Conservation (phyloP, 2,888 invertebrate species). For the Hemicrepidius hirtus region DNA sequence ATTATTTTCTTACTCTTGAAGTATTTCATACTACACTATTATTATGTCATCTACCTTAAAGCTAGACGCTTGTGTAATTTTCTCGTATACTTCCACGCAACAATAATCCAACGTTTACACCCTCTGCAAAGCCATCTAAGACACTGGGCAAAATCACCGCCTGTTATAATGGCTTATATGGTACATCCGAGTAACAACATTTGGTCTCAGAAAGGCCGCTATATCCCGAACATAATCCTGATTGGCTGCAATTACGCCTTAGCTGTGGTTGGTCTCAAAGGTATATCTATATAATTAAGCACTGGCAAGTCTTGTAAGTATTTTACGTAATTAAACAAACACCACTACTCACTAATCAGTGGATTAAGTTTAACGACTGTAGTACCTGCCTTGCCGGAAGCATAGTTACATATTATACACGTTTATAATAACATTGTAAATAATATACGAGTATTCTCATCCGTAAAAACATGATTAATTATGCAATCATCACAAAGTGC, state of each 20-base stretch:
- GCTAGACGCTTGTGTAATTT: neutral
- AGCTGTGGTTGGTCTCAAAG: conserved; percentile 52
- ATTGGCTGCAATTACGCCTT: conserved; percentile 57
- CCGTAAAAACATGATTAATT: neutral
- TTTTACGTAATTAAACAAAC: conserved; percentile 57
- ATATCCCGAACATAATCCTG: conserved; percentile 54
- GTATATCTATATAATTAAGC: conserved; percentile 58
- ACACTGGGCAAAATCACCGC: conserved; percentile 34
- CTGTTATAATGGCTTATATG: conserved; percentile 40
- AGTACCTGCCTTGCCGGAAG: neutral
- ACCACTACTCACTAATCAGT: conserved; percentile 39
- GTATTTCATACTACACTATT: too few species aligned
- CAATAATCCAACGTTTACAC: conserved; percentile 13
- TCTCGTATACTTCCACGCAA: conserved; percentile 5
- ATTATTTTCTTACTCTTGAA: too few species aligned
- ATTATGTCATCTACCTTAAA: neutral
- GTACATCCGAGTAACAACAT: conserved; percentile 40
- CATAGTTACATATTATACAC: neutral
- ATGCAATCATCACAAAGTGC: neutral
- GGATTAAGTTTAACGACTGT: neutral
- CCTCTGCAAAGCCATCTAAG: conserved; percentile 30
- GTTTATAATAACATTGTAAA: too few species aligned
- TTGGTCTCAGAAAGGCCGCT: conserved; percentile 41
- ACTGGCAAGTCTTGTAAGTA: conserved; percentile 51
- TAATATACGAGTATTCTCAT: neutral